These are phyloP conservation scores for Globodera rostochiensis DNA, from an alignment of 1,140 invertebrate genomes.

Conservation along the genomic window DNA sequence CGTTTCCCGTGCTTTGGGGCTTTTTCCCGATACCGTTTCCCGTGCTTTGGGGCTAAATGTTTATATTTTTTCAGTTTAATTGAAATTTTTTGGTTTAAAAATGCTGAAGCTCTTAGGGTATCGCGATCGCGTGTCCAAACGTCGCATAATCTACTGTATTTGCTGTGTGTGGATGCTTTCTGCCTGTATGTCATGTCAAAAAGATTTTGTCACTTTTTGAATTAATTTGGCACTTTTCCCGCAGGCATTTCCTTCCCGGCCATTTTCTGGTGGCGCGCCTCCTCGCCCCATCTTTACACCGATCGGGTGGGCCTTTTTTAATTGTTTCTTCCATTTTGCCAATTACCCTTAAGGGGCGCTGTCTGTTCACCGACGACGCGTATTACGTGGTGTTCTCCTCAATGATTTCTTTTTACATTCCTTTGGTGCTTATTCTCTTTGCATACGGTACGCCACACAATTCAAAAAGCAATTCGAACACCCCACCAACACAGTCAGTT, in stretches of 20 bases:
- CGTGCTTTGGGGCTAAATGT: no score
- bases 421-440: constrained; percentile 62
- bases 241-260: constrained; percentile 63
- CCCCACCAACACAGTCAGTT: neutral
- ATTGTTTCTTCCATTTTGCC: no score
- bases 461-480: constrained; percentile 17
- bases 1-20: no score
- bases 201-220: constrained; percentile 30
- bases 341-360: constrained; percentile 48
- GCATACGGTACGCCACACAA: constrained; percentile 55
- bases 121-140: constrained; percentile 61
- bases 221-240: constrained; percentile 25
- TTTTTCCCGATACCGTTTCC: no score
- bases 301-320: constrained; percentile 41
- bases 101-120: constrained; percentile 35
- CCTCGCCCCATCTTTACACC: constrained; percentile 61
- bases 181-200: constrained; percentile 45
- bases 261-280: constrained; percentile 61
- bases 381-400: constrained; percentile 63
- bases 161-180: constrained; percentile 63
- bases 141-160: constrained; percentile 59
- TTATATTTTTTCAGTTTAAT: no score
- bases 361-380: constrained; percentile 61
- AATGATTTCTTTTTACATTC: constrained; percentile 64
- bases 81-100: no score